A percentile compares a stretch with the other conserved stretches of the same genome.
Evolutionary conservation across 2,113 vertebrate genomes (phyloP).

Genomic region (Pelodiscus sinensis): DNA sequence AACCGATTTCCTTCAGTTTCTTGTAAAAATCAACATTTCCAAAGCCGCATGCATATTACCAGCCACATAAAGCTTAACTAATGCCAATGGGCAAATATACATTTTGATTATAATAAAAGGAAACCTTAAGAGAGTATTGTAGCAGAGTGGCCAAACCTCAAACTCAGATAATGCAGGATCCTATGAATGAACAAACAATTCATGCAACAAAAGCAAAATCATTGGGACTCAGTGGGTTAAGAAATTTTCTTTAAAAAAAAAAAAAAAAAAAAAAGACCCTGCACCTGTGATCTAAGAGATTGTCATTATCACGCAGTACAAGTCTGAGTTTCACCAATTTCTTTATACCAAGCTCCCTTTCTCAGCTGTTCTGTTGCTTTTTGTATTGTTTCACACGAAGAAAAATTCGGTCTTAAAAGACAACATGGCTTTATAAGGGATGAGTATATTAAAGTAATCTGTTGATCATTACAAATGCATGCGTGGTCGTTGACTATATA

Average conservation of each 20-base stretch:
- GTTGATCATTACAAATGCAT: not conserved
- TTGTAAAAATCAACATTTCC: not conserved
- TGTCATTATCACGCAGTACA: not conserved
- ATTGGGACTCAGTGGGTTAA: not conserved
- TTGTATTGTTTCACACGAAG: not conserved
- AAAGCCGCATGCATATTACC: fast-evolving
- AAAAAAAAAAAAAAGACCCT: not conserved
- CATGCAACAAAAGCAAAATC: not conserved
- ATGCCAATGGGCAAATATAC: not conserved
- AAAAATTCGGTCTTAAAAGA: not conserved
- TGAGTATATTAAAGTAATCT: not conserved
- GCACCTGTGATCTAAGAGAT: not conserved
- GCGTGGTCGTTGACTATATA: not conserved
- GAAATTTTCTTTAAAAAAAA: not conserved
- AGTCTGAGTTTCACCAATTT: not conserved
- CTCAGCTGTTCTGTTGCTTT: not conserved
- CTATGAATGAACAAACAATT: not conserved
- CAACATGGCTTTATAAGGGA: not conserved
- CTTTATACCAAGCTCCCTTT: not conserved
- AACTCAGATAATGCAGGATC: not conserved
- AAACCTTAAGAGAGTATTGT: not conserved
- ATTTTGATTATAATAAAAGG: not conserved
- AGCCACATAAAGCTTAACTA: not conserved
- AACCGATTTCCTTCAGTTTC: not conserved
- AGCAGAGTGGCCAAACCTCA: not conserved